Percentiles rank a stretch among this genome's conserved stretches.
Conservation (phyloP, 2,797 vertebrate genomes). For the Coilia nasus region DNA sequence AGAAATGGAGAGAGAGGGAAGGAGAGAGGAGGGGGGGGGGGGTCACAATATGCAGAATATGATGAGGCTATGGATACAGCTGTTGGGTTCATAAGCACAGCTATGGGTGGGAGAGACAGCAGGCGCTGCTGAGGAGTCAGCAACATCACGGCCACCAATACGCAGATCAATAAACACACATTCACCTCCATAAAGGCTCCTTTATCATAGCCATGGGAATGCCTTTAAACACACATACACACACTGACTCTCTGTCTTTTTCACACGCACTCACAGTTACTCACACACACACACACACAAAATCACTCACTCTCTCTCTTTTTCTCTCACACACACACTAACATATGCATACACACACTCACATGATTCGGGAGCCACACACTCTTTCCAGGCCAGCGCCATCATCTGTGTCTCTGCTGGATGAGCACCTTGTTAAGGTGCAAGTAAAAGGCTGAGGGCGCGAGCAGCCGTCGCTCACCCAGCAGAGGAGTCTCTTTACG, state of each 20-base stretch:
- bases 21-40: neutral
- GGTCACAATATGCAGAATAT: neutral
- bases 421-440: neutral
- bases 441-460: neutral
- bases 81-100: neutral
- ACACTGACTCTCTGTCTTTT: too few species aligned
- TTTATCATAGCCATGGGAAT: conserved; percentile 6
- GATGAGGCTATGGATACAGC: neutral
- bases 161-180: conserved; percentile 11
- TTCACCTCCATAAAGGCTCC: neutral
- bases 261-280: too few species aligned
- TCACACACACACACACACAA: neutral
- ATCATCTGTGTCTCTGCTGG: neutral
- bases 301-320: too few species aligned
- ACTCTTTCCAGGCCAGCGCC: neutral
- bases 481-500: neutral
- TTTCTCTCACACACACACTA: neutral
- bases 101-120: neutral
- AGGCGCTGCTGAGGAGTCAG: neutral
- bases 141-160: neutral
- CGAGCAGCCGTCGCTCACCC: neutral
- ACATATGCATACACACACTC: too few species aligned
- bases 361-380: neutral
- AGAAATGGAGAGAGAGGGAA: neutral
- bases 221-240: neutral